phyloP scores from a whole-genome alignment of 1,140 invertebrate genomes.

The Drosophila pachea region DNA sequence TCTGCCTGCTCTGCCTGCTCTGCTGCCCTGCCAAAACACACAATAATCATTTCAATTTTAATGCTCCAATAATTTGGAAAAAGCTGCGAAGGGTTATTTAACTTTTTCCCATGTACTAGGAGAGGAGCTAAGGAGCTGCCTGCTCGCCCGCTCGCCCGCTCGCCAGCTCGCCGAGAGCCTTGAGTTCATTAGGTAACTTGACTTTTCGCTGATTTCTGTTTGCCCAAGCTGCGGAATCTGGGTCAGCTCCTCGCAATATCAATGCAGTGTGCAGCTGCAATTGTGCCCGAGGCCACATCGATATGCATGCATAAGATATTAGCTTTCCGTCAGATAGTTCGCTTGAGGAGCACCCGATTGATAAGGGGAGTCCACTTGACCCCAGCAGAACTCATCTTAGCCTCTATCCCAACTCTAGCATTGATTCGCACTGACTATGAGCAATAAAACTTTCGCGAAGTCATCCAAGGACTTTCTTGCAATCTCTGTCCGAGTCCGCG shows the following conservation, averaged over 20 bases:
- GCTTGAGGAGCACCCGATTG: too few species aligned
- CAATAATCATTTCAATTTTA: constrained; percentile 77
- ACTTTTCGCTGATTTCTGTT: constrained; percentile 22
- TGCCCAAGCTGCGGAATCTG: constrained; percentile 22
- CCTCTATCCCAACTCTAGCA: too few species aligned
- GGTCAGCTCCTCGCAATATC: constrained; percentile 15
- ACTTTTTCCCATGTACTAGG: constrained; percentile 1
- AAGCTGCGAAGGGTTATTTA: constrained; percentile 61
- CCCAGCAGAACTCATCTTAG: too few species aligned
- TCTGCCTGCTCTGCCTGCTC: constrained; percentile 19
- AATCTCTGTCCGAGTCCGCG: too few species aligned
- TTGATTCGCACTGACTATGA: too few species aligned
- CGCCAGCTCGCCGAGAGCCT: constrained; percentile 16
- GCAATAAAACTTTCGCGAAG: neutral
- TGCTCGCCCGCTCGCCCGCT: neutral
- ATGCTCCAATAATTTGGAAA: constrained; percentile 77
- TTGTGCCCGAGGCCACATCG: neutral
- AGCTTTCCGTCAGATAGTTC: too few species aligned
- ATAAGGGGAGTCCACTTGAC: too few species aligned
- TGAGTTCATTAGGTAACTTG: constrained; percentile 42
- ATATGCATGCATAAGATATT: too few species aligned
- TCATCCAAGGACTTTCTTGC: too few species aligned
- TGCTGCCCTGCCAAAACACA: constrained; percentile 48
- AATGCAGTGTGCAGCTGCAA: neutral
- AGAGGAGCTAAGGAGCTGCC: too few species aligned